Evolutionary conservation across 53 echinoderm and acorn worm species (phyloP), one percentile per base, ranked within the genome.

Genomic region (Holothuria scabra): DNA sequence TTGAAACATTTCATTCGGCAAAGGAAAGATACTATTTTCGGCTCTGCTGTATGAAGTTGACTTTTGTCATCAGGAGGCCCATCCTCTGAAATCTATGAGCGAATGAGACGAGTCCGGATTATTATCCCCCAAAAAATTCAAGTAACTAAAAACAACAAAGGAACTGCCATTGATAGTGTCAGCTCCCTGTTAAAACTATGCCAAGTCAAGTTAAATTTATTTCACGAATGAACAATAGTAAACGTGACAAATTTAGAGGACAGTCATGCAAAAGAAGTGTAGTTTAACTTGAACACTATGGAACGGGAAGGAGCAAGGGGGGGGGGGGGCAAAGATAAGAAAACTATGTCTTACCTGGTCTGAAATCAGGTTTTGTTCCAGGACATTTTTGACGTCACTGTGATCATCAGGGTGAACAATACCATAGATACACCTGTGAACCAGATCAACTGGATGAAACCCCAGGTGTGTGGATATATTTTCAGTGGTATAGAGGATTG

Each of bases 1-100:
- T 99, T 99, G 84, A 94, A 99, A 32, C 97, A 97, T 68, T 99
- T 99, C 94, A 99, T 92, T 38, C 94, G 76, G 71, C 94, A 94
- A n/a, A 99, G 91, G 75, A 99, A 99, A 5, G 94, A 95, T 13
- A 94, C 82, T 64, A 84, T 93, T 21, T 83, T 83, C 1, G 91
- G 60, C 30, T 91, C 88, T 3, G 57, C 25, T 18, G 65, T 65
- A 25, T 38, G 74, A 16, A 60, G 44, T 29, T 61, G 61, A 28
- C 24, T 60, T 74, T 49, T 75, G 46, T 71, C 56, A 30, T 83
- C 48, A 30, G 38, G 19, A 62, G 58, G 30, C 57, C 24, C 18
- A 19, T 31, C 64, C 20, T 62, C 85, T 30, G 76, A 0, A 74
- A 75, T 60, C 68, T 62, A 38, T 60, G n/a, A 10, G 58, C 5